These are phyloP conservation scores for Stenotaenia linearis DNA, from an alignment of 2,888 invertebrate genomes.

Conservation along the genomic window DNA sequence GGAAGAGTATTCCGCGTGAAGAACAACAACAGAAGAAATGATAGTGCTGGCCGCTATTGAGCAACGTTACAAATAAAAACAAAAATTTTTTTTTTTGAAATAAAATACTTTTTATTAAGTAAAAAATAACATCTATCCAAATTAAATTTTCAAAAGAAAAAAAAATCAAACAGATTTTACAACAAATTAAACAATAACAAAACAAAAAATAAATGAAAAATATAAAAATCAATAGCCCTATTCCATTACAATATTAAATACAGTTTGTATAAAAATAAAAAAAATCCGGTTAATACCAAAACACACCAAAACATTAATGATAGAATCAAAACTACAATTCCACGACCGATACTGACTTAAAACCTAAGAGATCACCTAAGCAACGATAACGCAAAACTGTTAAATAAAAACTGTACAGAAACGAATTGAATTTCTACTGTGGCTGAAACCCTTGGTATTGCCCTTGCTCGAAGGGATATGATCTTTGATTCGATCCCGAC, in stretches of 20 bases:
- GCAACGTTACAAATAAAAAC: neutral
- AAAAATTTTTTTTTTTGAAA: neutral
- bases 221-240: neutral
- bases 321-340: neutral
- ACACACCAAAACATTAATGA: neutral
- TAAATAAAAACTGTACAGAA: neutral
- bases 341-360: too few species aligned
- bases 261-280: neutral
- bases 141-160: neutral
- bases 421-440: conserved; percentile 21
- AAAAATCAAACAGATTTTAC: neutral
- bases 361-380: too few species aligned
- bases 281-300: neutral
- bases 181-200: neutral
- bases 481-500: conserved; percentile 36
- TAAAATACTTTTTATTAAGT: neutral
- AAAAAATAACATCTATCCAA: neutral
- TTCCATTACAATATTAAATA: neutral
- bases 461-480: conserved; percentile 32
- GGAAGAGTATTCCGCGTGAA: neutral
- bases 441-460: conserved; percentile 34
- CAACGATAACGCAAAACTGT: neutral
- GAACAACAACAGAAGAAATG: too few species aligned
- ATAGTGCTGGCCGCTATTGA: neutral
- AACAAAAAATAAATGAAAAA: neutral